Evolutionary conservation across 2,113 vertebrate species (phyloP), one percentile per base, ranked within the genome.

Genomic region (Noctilio leporinus): DNA sequence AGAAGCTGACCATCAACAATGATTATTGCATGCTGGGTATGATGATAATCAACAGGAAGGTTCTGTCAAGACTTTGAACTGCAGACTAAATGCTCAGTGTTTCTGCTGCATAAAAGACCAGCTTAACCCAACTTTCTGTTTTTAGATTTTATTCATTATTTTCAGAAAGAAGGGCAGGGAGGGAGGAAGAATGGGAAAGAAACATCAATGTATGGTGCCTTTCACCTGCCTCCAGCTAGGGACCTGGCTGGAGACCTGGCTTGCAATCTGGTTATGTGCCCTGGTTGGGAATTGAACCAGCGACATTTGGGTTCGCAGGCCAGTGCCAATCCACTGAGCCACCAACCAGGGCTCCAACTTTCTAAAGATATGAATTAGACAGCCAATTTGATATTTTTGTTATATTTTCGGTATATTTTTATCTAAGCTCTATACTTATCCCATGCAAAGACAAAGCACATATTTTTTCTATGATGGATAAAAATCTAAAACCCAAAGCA

Each of bases 41-140:
- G 59, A 94, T 94, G 80, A 92, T 91, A 94, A 97, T 92, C 78
- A 87, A 83, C 62, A 85, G 65, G 51, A 88, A 95, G 83, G 43
- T 88, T 96, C 49, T 10, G 17, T 38, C n/a, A 7, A 76, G 69
- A 86, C 73, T 69, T 72, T 76, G 82, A 94, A 88, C 35, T 82
- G 22, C 2, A 5, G 7, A 93, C 38, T 94, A 85, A 88, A 89
- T n/a, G 65, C 43, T 89, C 70, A 55, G 35, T 81, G 40, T 86
- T 94, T 78, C 59, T 59, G 33, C 40, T 95, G 85, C 53, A 92
- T 85, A 97, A 95, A 70, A 88, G 95, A 76, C 30, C n/a, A 86
- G 35, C 80, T 87, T 93, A 94, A 88, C 30, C 8, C 81, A 96
- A 86, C 67, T 78, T 95, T 85, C 55, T 88, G n/a, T n/a, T n/a